These are phyloP conservation scores for Psittacula echo DNA, from an alignment of 2,797 vertebrate species.

Conservation along the genomic window DNA sequence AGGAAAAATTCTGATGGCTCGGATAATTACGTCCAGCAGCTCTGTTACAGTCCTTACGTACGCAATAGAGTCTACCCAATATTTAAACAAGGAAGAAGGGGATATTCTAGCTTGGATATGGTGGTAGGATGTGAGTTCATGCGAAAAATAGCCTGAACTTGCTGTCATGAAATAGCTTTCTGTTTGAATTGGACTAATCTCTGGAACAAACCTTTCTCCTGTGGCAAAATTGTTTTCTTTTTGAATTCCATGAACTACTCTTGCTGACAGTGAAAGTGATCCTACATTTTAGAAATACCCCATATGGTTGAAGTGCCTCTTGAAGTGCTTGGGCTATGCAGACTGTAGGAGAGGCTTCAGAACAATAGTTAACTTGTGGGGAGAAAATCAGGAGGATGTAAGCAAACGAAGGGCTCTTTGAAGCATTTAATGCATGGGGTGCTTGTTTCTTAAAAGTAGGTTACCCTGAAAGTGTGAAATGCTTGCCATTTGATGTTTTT, in stretches of 20 bases:
- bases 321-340: not conserved
- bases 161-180: not conserved
- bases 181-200: not conserved
- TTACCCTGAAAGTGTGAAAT: not conserved
- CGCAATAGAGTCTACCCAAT: not conserved
- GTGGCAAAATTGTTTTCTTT: not conserved
- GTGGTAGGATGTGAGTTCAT: not conserved
- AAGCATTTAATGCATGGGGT: not conserved
- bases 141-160: not conserved
- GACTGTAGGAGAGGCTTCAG: not conserved
- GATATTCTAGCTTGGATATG: not conserved
- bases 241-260: not conserved
- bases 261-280: not conserved
- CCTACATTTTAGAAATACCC: not conserved
- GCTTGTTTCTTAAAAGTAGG: not conserved
- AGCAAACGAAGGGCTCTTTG: not conserved
- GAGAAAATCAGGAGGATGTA: not conserved
- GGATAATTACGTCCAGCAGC: not conserved
- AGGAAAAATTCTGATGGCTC: not conserved
- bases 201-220: not conserved
- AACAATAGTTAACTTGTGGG: not conserved
- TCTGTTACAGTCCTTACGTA: not conserved
- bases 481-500: not conserved
- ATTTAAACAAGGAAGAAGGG: not conserved
- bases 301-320: not conserved